Base-by-base conservation (phyloP, 2,888 invertebrate species). In the Macroteleia sp. region DNA sequence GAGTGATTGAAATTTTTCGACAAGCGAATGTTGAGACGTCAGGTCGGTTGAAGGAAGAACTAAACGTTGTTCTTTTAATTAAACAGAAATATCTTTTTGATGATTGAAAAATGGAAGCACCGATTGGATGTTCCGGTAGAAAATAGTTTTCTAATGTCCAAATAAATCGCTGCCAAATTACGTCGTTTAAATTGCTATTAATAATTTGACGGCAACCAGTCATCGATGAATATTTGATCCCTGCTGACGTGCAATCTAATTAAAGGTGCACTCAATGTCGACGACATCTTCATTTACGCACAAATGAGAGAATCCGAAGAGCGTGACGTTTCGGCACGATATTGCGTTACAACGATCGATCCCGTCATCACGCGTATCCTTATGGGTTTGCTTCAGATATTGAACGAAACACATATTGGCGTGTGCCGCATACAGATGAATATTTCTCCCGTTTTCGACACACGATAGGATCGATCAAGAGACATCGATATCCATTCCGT, bases 321-420 rank as follows among this genome's bases (percentile, higher is more conserved):
- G 44, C 25, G 44, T 34, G 54, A 66, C 34, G 64, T 52, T 50
- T 19, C 12, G 8, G 44, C 3, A 16, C 44, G 64, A 66, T 66
- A 54, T 66, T 54, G 54, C 66, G 36, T 66, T 66, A 66, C 66
- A 36, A 34, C 54, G 54, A 66, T 66, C 66, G 66, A 54, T 48
- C 34, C n/a, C 30, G 39, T 54, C 39, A 48, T 61, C 61, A 36
- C 34, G 17, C 36, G 14, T 36, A 66, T 42, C 42, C 64, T 66
- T 66, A 44, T 48, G 64, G 25, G 12, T 32, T 12, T 36, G 34
- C 22, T 34, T 50, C 42, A 42, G 32, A 46, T 69, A 69, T 69
- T 52, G 59, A 59, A 50, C 59, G 50, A 34, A 69, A 69, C 17
- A 34, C 42, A 48, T 54, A 30, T 17, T 19, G n/a, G 41, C 69